Base-by-base conservation (phyloP, 1,140 invertebrate species). In the Thaumatotibia leucotreta region DNA sequence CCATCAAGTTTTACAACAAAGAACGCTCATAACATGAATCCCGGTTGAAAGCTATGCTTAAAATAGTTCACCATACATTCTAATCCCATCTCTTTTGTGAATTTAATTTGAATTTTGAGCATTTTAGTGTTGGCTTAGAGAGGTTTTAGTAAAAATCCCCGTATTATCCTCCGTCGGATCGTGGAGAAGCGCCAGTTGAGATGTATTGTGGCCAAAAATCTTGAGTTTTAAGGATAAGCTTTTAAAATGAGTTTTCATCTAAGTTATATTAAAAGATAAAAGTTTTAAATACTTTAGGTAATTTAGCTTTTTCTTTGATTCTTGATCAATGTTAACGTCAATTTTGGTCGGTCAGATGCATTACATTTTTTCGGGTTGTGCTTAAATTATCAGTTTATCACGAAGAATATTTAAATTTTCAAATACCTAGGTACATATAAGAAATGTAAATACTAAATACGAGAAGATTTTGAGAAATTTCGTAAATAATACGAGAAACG, bases 141-240 rank as follows among this genome's bases (percentile, higher is more conserved):
- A 66, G 77, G 74, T 74, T 81, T 83, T 70, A 70, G 73, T 74
- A 83, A 86, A 85, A 84, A 86, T 80, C 82, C 80, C 73, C 63
- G 73, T 77, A 82, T 83, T 83, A 84, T 81, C 80, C 79, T 61
- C 66, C 63, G 72, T 77, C 72, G 80, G 63, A 68, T 74, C 68
- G 73, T 64, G 73, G 75, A 76, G 70, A 72, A 70, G 73, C 73
- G 69, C 65, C 52, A 49, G 31, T 24, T 20, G 45, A 50, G 58
- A 33, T 20, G 66, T 68, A 66, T 31, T 33, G 75, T 70, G 68
- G 69, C 72, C 69, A 74, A 63, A 64, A 45, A 20, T 45, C 4
- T 20, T 4, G 39, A 45, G 39, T 45, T 45, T 20, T 8, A 20
- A 9, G 39, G 39, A 45, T 45, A 45, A 45, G 39, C 39, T 20